These are phyloP conservation scores for Gymnothorax javanicus DNA, from an alignment of 2,797 vertebrate species.

Conservation along the genomic window DNA sequence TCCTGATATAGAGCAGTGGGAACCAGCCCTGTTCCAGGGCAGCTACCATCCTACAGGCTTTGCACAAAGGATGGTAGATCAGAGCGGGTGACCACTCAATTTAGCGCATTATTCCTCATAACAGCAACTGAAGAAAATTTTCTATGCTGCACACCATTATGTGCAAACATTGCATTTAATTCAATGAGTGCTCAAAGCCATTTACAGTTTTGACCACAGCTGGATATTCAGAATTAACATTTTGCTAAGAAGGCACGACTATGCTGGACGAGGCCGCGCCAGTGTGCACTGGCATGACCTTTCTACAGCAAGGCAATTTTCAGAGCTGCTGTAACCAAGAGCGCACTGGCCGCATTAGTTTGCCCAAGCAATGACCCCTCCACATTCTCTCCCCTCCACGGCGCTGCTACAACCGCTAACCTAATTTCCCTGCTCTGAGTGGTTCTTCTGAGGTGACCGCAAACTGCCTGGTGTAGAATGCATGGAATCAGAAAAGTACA, in stretches of 20 bases:
- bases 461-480: not conserved
- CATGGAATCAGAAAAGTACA: not conserved
- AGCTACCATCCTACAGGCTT: no score
- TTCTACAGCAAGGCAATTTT: constrained; percentile 54
- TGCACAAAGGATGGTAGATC: no score
- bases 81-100: not conserved
- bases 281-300: constrained; percentile 56
- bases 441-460: not conserved
- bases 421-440: not conserved
- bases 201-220: constrained; percentile 29
- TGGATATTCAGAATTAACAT: constrained; percentile 59
- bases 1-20: not conserved
- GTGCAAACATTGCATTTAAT: not conserved
- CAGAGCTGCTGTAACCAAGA: constrained; percentile 27
- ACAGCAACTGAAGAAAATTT: not conserved
- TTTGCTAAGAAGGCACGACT: constrained; percentile 62
- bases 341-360: not conserved
- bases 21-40: no score
- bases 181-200: not conserved
- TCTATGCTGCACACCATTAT: not conserved
- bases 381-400: not conserved
- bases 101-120: not conserved
- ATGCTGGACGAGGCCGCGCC: constrained; percentile 60
- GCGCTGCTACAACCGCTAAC: not conserved
- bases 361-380: no score